Conservation (phyloP, 2,113 vertebrate species). For the Salminus brasiliensis region DNA sequence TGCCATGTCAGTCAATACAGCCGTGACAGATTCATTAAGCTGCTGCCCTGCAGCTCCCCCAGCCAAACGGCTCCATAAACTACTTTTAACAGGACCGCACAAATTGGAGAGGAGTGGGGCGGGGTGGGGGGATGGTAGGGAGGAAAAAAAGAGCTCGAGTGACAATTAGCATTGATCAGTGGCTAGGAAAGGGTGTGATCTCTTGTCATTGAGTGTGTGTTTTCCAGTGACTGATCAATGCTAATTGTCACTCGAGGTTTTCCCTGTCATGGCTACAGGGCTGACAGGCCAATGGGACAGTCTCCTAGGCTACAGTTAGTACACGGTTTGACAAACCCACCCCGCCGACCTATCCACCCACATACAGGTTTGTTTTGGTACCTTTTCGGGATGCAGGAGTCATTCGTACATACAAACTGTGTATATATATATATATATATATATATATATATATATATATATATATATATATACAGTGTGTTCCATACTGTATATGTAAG, state of each 20-base stretch:
- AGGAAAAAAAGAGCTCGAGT: constrained; percentile 65
- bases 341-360: neutral
- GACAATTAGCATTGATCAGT: constrained; percentile 85
- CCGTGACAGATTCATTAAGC: constrained; percentile 91
- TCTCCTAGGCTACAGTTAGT: constrained; percentile 14
- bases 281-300: constrained; percentile 9
- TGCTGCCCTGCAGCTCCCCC: constrained; percentile 78
- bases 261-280: neutral
- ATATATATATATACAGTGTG: too few relatives aligned
- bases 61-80: constrained; percentile 86
- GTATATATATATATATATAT: too few relatives aligned
- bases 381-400: neutral
- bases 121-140: neutral
- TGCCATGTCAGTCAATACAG: constrained; percentile 65
- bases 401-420: constrained; percentile 1
- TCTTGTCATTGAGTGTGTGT: constrained; percentile 43
- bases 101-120: constrained; percentile 44
- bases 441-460: too few relatives aligned
- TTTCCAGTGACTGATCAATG: constrained; percentile 81
- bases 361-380: neutral
- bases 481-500: too few relatives aligned
- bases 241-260: constrained; percentile 78
- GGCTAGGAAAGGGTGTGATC: constrained; percentile 66
- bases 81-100: constrained; percentile 73
- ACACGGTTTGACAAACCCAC: neutral